These are phyloP conservation scores for Cettia cetti DNA, from an alignment of 2,113 vertebrate species.

Conservation along the genomic window DNA sequence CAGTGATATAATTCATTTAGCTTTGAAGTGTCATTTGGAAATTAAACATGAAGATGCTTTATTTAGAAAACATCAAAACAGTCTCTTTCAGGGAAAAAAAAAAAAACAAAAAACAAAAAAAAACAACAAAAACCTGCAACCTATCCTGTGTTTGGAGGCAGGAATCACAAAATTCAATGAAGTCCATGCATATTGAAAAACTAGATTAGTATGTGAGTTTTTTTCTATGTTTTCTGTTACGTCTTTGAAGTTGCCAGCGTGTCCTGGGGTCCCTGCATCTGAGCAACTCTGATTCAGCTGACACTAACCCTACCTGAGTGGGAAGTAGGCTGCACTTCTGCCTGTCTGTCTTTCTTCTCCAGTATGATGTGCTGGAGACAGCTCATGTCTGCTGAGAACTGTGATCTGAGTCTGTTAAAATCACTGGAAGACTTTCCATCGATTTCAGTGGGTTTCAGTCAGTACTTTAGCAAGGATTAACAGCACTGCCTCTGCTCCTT, in stretches of 20 bases:
- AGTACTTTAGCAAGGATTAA: neutral
- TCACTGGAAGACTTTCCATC: neutral
- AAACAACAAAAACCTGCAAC: no score
- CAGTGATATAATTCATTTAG: slow-evolving; percentile 11
- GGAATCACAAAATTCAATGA: slow-evolving; percentile 10
- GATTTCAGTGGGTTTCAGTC: neutral
- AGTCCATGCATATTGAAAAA: neutral
- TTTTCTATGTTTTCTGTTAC: neutral
- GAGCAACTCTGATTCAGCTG: neutral
- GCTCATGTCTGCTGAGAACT: neutral
- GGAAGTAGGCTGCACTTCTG: neutral
- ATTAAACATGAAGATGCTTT: slow-evolving; percentile 42
- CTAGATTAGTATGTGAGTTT: neutral
- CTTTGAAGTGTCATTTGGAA: slow-evolving; percentile 50
- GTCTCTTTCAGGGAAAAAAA: neutral
- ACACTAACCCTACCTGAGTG: neutral
- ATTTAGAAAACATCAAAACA: slow-evolving; percentile 53
- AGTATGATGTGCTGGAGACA: neutral
- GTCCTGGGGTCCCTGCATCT: neutral
- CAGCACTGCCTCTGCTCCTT: neutral
- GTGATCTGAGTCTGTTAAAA: neutral
- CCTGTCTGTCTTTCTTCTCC: neutral
- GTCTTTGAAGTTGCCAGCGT: neutral
- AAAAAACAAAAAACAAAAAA: no score
- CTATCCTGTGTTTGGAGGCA: neutral